Percentiles rank a stretch among this genome's conserved stretches.
phyloP scores from a whole-genome alignment of 1,140 invertebrate species.

The Lethocerus indicus region DNA sequence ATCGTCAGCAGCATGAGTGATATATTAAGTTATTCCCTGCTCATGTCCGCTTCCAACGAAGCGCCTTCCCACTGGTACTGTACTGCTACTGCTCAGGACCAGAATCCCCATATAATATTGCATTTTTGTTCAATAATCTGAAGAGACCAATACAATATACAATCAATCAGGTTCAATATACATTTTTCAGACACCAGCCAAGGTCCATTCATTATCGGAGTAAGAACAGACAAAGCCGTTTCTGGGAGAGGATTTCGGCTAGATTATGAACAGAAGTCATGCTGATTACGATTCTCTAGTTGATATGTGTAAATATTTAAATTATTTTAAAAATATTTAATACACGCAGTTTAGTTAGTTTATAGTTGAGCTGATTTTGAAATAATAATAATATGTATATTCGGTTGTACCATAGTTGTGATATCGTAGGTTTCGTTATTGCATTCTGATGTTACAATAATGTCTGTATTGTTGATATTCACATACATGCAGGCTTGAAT shows the following conservation, averaged over 20 bases:
- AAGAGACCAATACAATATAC: too few species aligned
- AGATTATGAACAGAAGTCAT: slow-evolving; percentile 33
- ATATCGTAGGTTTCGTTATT: too few species aligned
- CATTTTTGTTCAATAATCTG: slow-evolving; percentile 2
- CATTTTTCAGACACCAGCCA: slow-evolving; percentile 27
- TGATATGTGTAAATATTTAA: too few species aligned
- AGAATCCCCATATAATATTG: not conserved
- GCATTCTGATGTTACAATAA: too few species aligned
- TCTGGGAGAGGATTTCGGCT: slow-evolving; percentile 35
- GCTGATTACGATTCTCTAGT: slow-evolving; percentile 1
- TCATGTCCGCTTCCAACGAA: not conserved
- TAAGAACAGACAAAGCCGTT: slow-evolving; percentile 29
- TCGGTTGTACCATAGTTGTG: too few species aligned
- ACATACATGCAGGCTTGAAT: too few species aligned
- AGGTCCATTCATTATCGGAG: slow-evolving; percentile 33
- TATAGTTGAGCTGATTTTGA: too few species aligned
- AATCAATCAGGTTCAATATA: too few species aligned
- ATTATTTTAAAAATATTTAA: too few species aligned
- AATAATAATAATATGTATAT: too few species aligned
- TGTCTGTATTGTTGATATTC: too few species aligned
- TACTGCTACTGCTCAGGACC: not conserved
- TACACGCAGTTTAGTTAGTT: too few species aligned
- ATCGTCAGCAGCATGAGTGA: not conserved
- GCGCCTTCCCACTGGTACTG: not conserved
- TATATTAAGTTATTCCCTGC: not conserved